A percentile compares a stretch with the other conserved stretches of the same genome.
Conservation (phyloP, 2,888 invertebrate genomes). For the Exocentrus adspersus region DNA sequence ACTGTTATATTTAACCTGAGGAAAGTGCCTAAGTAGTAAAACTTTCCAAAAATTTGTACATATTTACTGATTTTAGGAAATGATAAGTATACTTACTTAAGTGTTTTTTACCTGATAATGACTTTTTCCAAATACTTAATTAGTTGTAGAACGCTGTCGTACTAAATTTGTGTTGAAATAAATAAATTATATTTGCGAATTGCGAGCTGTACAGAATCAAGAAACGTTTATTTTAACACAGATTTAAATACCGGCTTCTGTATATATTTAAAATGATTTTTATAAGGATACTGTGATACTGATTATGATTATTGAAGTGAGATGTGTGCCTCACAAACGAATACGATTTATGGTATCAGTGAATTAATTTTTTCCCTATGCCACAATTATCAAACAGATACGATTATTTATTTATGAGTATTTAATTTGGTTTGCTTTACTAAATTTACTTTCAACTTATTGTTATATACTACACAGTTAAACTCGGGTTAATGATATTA, state of each 20-base stretch:
- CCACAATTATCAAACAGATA: slow-evolving; percentile 34
- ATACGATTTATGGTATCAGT: slow-evolving; percentile 28
- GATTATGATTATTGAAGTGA: slow-evolving; percentile 41
- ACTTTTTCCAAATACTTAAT: slow-evolving; percentile 34
- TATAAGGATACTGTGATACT: slow-evolving; percentile 54
- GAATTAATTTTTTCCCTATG: slow-evolving; percentile 24
- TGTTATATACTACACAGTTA: slow-evolving; percentile 13
- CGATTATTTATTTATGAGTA: slow-evolving; percentile 41
- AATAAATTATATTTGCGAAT: slow-evolving; percentile 43
- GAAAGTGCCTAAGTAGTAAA: slow-evolving; percentile 21
- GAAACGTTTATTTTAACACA: slow-evolving; percentile 27
- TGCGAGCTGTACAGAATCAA: slow-evolving; percentile 44
- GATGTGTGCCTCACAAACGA: slow-evolving; percentile 38
- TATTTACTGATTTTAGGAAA: slow-evolving; percentile 46
- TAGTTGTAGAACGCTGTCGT: slow-evolving; percentile 24
- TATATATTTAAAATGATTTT: slow-evolving; percentile 27
- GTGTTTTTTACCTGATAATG: slow-evolving; percentile 41
- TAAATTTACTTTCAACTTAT: slow-evolving; percentile 38
- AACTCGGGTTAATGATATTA: slow-evolving; percentile 12
- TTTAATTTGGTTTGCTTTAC: slow-evolving; percentile 43
- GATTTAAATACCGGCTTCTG: slow-evolving; percentile 37
- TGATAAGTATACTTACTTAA: slow-evolving; percentile 40
- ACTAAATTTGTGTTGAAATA: slow-evolving; percentile 35
- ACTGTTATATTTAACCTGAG: slow-evolving; percentile 21
- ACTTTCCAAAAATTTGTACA: slow-evolving; percentile 46